phyloP scores from a whole-genome alignment of 2,113 vertebrate genomes.

The Misgurnus mizolepis region DNA sequence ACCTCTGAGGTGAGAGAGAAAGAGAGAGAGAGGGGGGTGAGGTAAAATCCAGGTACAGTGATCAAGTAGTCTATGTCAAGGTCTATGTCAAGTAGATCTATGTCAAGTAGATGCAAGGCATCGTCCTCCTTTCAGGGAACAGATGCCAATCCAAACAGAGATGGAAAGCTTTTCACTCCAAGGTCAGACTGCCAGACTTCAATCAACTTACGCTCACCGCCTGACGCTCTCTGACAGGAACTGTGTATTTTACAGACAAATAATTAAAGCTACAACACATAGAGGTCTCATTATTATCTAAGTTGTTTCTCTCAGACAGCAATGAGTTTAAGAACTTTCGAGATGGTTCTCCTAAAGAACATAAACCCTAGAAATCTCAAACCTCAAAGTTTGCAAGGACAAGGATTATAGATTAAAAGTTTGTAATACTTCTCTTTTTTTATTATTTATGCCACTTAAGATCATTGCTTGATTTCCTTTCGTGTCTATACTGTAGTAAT shows the following conservation, averaged over 20 bases:
- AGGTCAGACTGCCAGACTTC: constrained; percentile 22
- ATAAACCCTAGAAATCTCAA: too few relatives aligned
- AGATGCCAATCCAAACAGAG: constrained; percentile 23
- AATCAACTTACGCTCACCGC: not conserved
- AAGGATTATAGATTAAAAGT: too few relatives aligned
- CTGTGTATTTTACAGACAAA: not conserved
- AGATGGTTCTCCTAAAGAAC: too few relatives aligned
- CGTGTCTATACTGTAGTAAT: not conserved
- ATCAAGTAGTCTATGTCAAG: too few relatives aligned
- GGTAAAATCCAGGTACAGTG: not conserved
- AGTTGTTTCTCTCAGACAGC: not conserved
- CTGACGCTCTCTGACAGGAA: not conserved
- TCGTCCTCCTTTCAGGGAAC: not conserved
- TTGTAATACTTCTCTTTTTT: not conserved
- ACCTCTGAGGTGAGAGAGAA: constrained; percentile 11
- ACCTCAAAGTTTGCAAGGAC: too few relatives aligned
- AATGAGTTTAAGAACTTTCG: not conserved
- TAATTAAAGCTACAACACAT: constrained; percentile 8
- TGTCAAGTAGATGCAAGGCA: not conserved
- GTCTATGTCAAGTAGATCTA: not conserved
- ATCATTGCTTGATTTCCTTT: not conserved
- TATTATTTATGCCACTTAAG: too few relatives aligned
- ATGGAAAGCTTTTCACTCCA: constrained; percentile 1
- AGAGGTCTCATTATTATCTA: not conserved
- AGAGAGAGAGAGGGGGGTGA: too few relatives aligned